Percentiles rank a stretch among this genome's conserved stretches.
Evolutionary conservation across 1,140 invertebrate genomes (phyloP).

Genomic region (Druon quercuslanigerum): DNA sequence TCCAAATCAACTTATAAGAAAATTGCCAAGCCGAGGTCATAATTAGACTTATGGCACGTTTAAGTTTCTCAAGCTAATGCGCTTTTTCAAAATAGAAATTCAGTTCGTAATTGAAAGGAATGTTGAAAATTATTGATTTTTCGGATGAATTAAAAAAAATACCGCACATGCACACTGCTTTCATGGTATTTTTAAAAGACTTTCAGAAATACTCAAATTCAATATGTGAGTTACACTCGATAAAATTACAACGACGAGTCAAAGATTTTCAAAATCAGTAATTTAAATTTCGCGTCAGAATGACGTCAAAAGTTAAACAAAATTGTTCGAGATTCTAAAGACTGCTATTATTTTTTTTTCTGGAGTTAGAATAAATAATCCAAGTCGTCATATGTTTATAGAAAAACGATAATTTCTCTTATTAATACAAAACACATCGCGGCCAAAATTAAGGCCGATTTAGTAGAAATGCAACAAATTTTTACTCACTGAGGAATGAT

Average conservation of each 20-base stretch:
- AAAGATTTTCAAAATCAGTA: not conserved
- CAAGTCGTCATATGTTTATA: too few relatives aligned
- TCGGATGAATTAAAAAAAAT: not conserved
- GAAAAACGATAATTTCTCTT: too few relatives aligned
- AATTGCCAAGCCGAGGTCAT: not conserved
- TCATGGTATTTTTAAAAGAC: not conserved
- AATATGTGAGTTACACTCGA: conserved; percentile 25
- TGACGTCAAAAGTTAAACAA: too few relatives aligned
- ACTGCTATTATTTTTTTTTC: too few relatives aligned
- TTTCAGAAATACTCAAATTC: conserved; percentile 34
- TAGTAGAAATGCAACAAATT: too few relatives aligned
- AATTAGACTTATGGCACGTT: conserved; percentile 4
- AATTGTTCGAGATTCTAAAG: too few relatives aligned
- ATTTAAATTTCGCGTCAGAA: not conserved
- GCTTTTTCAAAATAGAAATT: conserved; percentile 4
- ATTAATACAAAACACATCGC: too few relatives aligned
- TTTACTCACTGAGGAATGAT: too few relatives aligned
- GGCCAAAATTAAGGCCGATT: too few relatives aligned
- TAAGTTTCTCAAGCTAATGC: not conserved
- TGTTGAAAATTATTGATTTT: not conserved
- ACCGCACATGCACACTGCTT: not conserved
- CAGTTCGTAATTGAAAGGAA: too few relatives aligned
- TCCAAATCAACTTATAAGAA: not conserved
- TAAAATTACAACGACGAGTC: conserved; percentile 14
- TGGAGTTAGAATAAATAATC: too few relatives aligned